Conservation (phyloP, 1,140 invertebrate species). For the Pectinophora gossypiella region DNA sequence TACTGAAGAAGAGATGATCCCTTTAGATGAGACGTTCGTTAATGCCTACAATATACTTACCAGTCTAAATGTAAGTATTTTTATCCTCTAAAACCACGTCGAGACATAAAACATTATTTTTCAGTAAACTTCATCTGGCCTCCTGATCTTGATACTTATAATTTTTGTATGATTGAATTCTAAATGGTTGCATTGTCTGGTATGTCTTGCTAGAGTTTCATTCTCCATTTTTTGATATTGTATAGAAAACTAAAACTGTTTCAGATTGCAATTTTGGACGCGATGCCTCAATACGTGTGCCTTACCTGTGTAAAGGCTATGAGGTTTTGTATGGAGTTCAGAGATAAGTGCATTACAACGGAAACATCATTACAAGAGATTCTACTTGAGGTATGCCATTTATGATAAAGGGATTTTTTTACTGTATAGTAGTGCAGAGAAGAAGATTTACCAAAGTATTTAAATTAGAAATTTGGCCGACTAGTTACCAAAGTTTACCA, state of each 20-base stretch:
- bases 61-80: slow-evolving; percentile 41
- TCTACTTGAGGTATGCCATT: background rate
- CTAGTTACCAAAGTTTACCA: too few species aligned
- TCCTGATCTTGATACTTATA: too few species aligned
- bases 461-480: too few species aligned
- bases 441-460: too few species aligned
- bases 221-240: background rate
- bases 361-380: slow-evolving; percentile 21
- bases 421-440: too few species aligned
- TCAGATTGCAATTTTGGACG: slow-evolving; percentile 34
- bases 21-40: slow-evolving; percentile 36
- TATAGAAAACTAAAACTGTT: slow-evolving; percentile 18
- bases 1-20: slow-evolving; percentile 21
- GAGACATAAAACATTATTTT: too few species aligned
- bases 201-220: too few species aligned
- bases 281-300: slow-evolving; percentile 36
- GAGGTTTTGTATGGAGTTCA: slow-evolving; percentile 38
- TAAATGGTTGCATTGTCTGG: too few species aligned
- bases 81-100: too few species aligned
- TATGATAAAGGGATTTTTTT: background rate
- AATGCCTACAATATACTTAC: slow-evolving; percentile 44
- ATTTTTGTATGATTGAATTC: too few species aligned
- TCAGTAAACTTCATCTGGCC: too few species aligned
- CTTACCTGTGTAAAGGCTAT: slow-evolving; percentile 30
- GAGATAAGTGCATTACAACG: slow-evolving; percentile 37